Conservation (phyloP, 2,113 vertebrate species). For the Tricholaema leucomelas region DNA sequence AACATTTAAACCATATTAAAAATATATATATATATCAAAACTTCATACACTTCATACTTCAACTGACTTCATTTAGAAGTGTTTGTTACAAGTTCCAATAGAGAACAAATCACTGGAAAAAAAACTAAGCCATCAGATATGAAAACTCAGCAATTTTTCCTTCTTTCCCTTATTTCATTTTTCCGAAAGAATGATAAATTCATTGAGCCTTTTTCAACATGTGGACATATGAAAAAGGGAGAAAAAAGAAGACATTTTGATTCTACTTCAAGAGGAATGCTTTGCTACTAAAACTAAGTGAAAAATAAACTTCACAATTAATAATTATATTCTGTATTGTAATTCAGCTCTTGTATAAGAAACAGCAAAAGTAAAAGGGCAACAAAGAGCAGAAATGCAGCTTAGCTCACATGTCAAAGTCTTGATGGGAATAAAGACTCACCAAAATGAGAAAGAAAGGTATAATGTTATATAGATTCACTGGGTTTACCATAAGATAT, state of each 20-base stretch:
- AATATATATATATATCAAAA: conserved; percentile 27
- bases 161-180: neutral
- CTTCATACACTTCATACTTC: neutral
- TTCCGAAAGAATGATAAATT: neutral
- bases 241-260: neutral
- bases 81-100: neutral
- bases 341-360: neutral
- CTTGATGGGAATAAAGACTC: neutral
- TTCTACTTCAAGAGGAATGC: neutral
- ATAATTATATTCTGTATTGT: neutral
- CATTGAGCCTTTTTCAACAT: neutral
- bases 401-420: neutral
- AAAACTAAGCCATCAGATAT: neutral
- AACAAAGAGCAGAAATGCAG: neutral
- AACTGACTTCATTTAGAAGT: neutral
- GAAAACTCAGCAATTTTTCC: neutral
- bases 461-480: neutral
- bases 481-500: neutral
- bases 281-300: neutral
- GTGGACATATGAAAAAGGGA: neutral
- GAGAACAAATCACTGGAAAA: neutral
- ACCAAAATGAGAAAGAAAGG: neutral
- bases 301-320: neutral
- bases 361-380: neutral
- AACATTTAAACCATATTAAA: conserved; percentile 3